Evolutionary conservation across 2,113 vertebrate genomes (phyloP), one percentile per base, ranked within the genome.

Genomic region (Elephas maximus): DNA sequence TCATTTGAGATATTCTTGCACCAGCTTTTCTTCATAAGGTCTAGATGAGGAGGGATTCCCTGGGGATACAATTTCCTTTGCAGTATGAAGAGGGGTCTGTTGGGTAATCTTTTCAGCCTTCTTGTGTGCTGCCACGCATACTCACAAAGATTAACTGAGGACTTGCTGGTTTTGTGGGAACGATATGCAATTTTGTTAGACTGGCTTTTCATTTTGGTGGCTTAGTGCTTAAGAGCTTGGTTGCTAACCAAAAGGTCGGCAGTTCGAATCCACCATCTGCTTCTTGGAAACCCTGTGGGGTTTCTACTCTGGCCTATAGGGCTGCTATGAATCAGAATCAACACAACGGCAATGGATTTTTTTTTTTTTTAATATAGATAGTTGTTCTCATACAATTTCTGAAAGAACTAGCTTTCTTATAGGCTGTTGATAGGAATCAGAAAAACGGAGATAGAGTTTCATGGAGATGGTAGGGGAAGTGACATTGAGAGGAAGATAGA

Each of bases 361-460:
- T 12, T 57, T 57, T 57, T 12, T 57, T 57, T 57, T 57, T 12
- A 57, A 79, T 67, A 65, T 51, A 77, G 28, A 51, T 51, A 51
- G 41, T 20, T 94, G 44, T 21, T 90, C 8, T 45, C 60, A 76
- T 57, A 51, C 53, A 90, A n/a, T 76, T 93, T 90, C 62, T 83
- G 21, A 57, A 82, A 87, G 60, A 82, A 86, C 5, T 77, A 74
- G 11, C 37, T 94, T 96, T 92, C 23, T 33, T 86, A 17, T 77
- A n/a, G 63, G 33, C 28, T 87, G 23, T 15, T 65, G 65, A 77
- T 37, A n/a, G n/a, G 37, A 89, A 78, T 71, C 9, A 63, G 84
- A 5, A 37, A 81, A 82, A 57, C 37, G 8, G 65, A 94, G 20
- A 24, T 37, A 4, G 51, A 10, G 11, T 92, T 93, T 85, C 62